Evolutionary conservation across 2,797 vertebrate genomes (phyloP), one percentile per base, ranked within the genome.

Genomic region (Cossypha niveicapilla): DNA sequence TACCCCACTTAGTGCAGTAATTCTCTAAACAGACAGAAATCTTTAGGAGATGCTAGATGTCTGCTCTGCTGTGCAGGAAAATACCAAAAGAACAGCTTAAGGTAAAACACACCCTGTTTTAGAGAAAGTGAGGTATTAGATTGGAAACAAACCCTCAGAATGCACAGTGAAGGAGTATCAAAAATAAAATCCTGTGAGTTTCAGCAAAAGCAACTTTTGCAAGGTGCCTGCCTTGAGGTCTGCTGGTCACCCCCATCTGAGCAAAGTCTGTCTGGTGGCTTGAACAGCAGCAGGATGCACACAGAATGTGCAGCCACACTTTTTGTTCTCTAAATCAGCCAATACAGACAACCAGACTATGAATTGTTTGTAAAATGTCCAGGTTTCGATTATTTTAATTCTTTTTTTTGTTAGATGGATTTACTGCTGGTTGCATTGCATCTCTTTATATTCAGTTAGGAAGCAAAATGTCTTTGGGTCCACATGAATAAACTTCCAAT

Each of bases 61-160:
- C 96, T 96, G 93, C 94, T 96, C 94, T 95, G 96, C 95, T 96
- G 95, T 83, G 95, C 92, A 93, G 87, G 24, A 73, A 86, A 90
- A 92, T 3, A 84, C 22, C 63, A 66, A 48, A 93, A 66, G 14
- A 92, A 87, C 56, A 82, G 30, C 72, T 74, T 7, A 53, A 65
- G 35, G 63, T 65, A 77, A 89, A 22, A 39, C 25, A 66, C 28
- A 60, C 42, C 2, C 19, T 53, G 8, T 27, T 79, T 80, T 34
- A 72, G 24, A 87, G 28, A 63, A 82, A 87, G 71, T 0, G 1
- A 41, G 10, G 4, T 13, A 50, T 34, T n/a, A 88, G n/a, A 66
- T 23, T 22, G 63, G 67, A 71, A 87, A 76, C 15, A 62, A 75
- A 77, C 42, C 32, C 32, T 61, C 41, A 63, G 57, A 78, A 85